Evolutionary conservation across 1,140 invertebrate genomes (phyloP).

Genomic region (Euwallacea similis): DNA sequence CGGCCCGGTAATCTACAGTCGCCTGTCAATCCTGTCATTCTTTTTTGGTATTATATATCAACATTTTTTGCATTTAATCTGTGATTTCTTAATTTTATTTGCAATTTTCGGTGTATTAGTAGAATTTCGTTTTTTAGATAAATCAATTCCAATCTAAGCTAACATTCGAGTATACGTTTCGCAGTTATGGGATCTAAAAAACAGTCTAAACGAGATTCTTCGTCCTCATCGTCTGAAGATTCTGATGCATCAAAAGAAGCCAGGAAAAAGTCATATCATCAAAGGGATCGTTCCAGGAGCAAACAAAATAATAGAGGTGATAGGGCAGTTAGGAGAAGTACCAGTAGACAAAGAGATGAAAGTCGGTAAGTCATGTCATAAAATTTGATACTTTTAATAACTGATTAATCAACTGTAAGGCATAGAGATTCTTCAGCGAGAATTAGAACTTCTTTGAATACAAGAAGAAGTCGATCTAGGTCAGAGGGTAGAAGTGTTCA

Average conservation of each 20-base stretch:
- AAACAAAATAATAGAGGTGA: not conserved
- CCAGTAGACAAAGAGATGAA: not conserved
- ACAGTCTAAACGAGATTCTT: conserved; percentile 17
- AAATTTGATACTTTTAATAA: too few relatives aligned
- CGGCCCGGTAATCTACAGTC: too few relatives aligned
- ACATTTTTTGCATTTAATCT: too few relatives aligned
- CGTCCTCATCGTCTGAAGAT: conserved; percentile 10
- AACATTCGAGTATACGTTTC: not conserved
- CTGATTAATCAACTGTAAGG: too few relatives aligned
- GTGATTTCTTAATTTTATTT: too few relatives aligned
- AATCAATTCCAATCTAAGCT: too few relatives aligned
- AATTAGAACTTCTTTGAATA: not conserved
- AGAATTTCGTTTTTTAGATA: too few relatives aligned
- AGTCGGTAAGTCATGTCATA: not conserved
- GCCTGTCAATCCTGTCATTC: too few relatives aligned
- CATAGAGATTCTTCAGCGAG: too few relatives aligned
- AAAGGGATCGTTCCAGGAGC: not conserved
- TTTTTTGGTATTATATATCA: too few relatives aligned
- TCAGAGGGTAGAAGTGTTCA: not conserved
- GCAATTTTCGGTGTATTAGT: too few relatives aligned
- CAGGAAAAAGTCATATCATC: conserved; percentile 2
- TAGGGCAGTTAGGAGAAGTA: not conserved
- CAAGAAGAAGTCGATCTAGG: conserved; percentile 2
- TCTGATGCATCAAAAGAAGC: conserved; percentile 10
- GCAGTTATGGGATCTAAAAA: conserved; percentile 18